Base-by-base conservation (phyloP, 2,888 invertebrate genomes). In the Lasioglossum malachurum region DNA sequence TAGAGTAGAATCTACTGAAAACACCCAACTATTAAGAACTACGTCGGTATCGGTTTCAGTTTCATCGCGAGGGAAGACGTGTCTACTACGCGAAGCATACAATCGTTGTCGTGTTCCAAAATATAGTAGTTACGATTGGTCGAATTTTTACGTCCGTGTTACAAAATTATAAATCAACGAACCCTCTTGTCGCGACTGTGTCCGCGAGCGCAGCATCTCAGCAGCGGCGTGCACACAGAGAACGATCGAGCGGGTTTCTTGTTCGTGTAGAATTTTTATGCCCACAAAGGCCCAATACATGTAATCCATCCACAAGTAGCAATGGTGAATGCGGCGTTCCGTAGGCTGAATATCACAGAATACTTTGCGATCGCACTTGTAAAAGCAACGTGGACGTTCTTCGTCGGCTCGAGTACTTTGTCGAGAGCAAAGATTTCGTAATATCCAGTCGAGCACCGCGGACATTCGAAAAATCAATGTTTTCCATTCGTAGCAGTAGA, bases 291-390 rank as follows among this genome's bases (percentile, higher is more conserved):
- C 94, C 94, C 94, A 92, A 94, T 91, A 92, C 93, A 92, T 93
- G 92, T 94, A 94, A 94, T 94, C 94, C 94, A 94, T 94, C 94
- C 94, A 94, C 94, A 93, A 94, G 93, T 94, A 94, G 94, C 81
- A 89, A 92, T 83, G 91, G 92, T 93, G 87, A 74, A 91, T 78
- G 91, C 83, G 92, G 86, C 83, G 88, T 87, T 87, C 88, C 85
- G 73, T 44, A 75, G 84, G 82, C 90, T 91, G 92, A 91, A 92
- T 91, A 92, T 91, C 91, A 90, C 88, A 83, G 81, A 80, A 83
- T 87, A 73, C 83, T 89, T 91, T 81, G 1, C n/a, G 27, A 53
- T 31, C 4, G 46, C 14, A 44, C 12, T 44, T 14, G 44, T 44
- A 44, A 44, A 57, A n/a, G 46, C 3, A 8, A 31, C 14, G n/a